Evolutionary conservation across 2,113 vertebrate genomes (phyloP), one percentile per base, ranked within the genome.

Genomic region (Herpetotheres cachinnans): DNA sequence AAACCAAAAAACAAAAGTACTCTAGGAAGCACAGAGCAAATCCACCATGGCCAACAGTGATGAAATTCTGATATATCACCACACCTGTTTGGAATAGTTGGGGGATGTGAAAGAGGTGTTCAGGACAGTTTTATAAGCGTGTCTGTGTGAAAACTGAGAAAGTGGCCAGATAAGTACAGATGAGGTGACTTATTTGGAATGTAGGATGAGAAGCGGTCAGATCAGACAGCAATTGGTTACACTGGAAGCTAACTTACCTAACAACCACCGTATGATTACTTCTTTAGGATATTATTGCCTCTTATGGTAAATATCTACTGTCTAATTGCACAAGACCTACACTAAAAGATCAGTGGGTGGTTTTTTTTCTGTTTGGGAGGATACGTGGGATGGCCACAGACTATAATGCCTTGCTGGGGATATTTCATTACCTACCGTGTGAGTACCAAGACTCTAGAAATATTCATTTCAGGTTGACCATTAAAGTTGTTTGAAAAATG

Each of bases 141-240:
- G 81, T 90, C 81, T 88, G 66, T 32, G 66, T 76, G 95, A 94
- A 97, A 94, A 85, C 78, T 73, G 91, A 97, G 96, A 95, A 96
- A 86, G 93, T 92, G 95, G 54, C 59, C 90, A 92, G 82, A 82
- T 93, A 82, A 94, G 50, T 94, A 95, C 0, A 2, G 78, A 96
- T 88, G 94, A 95, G 42, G 87, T 94, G 94, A 62, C 50, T 94
- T 88, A 77, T 40, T 91, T 88, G 94, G 94, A 97, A 96, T 88
- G 85, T 78, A 47, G 89, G 84, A 93, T 87, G 54, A 93, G 78
- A 93, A 94, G 70, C 63, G 81, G 50, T 50, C 66, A 44, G 70
- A 90, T 90, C 72, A 94, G 86, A 59, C 32, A 93, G 49, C 54
- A 70, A 73, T 42, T 38, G 36, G 20, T 70, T 93, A 54, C 32